phyloP scores from a whole-genome alignment of 2,113 vertebrate species.

The Boulengerochromis microlepis region DNA sequence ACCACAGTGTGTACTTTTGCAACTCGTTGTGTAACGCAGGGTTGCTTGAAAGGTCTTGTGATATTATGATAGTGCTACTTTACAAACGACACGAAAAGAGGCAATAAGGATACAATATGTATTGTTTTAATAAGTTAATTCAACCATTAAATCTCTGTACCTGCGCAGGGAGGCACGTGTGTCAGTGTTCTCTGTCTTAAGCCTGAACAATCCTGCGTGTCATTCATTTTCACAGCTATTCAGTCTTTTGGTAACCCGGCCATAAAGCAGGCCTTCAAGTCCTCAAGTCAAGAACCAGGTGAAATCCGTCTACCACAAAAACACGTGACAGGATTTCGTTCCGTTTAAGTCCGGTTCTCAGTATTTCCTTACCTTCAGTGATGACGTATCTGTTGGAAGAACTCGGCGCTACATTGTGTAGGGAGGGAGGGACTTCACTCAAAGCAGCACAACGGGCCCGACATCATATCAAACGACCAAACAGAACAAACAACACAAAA shows the following conservation, averaged over 20 bases:
- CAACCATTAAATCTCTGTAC: not conserved
- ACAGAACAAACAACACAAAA: not conserved
- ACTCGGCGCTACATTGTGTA: slow-evolving; percentile 27
- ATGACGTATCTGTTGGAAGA: not conserved
- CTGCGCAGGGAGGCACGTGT: not conserved
- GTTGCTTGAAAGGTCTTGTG: not conserved
- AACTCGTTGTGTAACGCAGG: not conserved
- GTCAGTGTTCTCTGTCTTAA: not conserved
- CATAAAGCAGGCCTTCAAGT: not conserved
- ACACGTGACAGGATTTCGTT: no score
- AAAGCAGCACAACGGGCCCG: slow-evolving; percentile 15
- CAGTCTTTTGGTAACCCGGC: not conserved
- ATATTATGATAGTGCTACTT: not conserved
- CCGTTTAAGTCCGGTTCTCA: not conserved
- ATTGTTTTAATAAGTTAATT: not conserved
- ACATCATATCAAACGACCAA: not conserved
- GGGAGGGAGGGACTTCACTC: slow-evolving; percentile 40
- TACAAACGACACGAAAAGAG: not conserved
- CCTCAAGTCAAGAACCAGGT: not conserved
- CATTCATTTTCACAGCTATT: not conserved
- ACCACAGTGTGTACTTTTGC: not conserved
- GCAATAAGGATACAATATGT: not conserved
- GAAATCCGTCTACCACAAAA: not conserved
- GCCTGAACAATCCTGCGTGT: not conserved
- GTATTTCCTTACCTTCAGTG: slow-evolving; percentile 15